These are phyloP conservation scores for Ondatra zibethicus DNA, from an alignment of 2,113 vertebrate species.

Conservation along the genomic window DNA sequence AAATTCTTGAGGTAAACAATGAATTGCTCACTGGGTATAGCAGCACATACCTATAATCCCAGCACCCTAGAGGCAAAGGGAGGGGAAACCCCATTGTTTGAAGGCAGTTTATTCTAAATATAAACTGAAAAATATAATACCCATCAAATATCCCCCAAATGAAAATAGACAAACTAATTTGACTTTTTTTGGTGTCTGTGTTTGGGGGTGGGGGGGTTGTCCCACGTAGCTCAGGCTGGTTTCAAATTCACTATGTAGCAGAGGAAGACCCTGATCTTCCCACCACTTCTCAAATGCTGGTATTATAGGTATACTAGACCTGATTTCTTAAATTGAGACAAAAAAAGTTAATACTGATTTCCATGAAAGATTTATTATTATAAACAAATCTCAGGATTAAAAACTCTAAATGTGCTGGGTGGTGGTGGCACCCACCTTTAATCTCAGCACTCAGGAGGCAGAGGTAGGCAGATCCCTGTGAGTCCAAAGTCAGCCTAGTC, in stretches of 20 bases:
- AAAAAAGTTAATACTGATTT: slow-evolving; percentile 4
- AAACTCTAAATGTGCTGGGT: slow-evolving; percentile 22
- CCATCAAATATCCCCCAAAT: slow-evolving; percentile 3
- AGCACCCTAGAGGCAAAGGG: background rate
- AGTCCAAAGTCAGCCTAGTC: too few relatives aligned
- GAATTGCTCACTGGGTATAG: background rate
- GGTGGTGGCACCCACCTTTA: too few relatives aligned
- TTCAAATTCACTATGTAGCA: background rate
- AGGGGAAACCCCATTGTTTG: background rate
- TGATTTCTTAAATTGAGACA: background rate
- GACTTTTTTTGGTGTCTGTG: background rate
- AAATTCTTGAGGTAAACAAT: background rate
- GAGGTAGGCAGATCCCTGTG: too few relatives aligned
- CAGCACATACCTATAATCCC: background rate
- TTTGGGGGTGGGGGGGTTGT: background rate
- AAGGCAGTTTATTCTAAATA: background rate
- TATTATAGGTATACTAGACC: background rate
- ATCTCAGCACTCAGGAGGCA: too few relatives aligned
- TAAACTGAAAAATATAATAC: background rate
- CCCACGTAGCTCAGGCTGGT: background rate
- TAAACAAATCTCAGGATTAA: slow-evolving; percentile 49
- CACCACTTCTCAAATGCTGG: background rate
- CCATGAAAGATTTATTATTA: slow-evolving; percentile 30
- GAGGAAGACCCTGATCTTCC: background rate
- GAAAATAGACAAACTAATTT: slow-evolving; percentile 25